Percentiles rank a stretch among this genome's conserved stretches.
Conservation (phyloP, 2,113 vertebrate genomes). For the Strix uralensis region DNA sequence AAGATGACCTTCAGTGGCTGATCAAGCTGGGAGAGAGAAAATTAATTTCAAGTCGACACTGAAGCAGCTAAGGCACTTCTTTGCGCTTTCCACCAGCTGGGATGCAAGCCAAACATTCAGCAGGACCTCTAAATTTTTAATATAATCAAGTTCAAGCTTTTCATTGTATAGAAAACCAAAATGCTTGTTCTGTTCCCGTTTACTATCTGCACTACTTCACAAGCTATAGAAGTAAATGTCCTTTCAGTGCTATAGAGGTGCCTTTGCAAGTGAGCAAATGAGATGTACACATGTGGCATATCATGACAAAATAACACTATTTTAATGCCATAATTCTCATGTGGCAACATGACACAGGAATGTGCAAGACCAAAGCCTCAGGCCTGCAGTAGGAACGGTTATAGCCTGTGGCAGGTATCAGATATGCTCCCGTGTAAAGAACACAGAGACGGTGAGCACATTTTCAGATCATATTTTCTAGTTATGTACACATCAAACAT, state of each 20-base stretch:
- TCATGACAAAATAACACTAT: not conserved
- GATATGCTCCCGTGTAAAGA: not conserved
- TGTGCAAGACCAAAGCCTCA: not conserved
- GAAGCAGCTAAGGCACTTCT: constrained; percentile 14
- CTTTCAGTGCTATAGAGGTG: not conserved
- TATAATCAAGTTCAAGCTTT: not conserved
- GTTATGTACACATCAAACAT: not conserved
- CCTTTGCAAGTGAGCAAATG: not conserved
- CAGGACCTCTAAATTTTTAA: not conserved
- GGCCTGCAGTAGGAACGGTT: not conserved
- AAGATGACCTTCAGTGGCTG: constrained; percentile 16
- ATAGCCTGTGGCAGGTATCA: not conserved
- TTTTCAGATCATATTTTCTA: not conserved
- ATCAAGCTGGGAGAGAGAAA: constrained; percentile 31
- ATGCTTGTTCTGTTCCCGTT: not conserved
- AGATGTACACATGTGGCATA: not conserved
- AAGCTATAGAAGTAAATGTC: not conserved
- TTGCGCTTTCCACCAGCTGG: not conserved
- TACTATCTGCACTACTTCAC: not conserved
- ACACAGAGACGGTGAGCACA: accelerated
- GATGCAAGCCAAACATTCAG: constrained; percentile 5
- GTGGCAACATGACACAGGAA: not conserved
- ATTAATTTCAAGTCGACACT: constrained; percentile 22
- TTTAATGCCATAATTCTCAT: not conserved
- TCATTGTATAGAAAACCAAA: not conserved